Conservation (phyloP, 2,797 vertebrate genomes). For the Danio kyathit region DNA sequence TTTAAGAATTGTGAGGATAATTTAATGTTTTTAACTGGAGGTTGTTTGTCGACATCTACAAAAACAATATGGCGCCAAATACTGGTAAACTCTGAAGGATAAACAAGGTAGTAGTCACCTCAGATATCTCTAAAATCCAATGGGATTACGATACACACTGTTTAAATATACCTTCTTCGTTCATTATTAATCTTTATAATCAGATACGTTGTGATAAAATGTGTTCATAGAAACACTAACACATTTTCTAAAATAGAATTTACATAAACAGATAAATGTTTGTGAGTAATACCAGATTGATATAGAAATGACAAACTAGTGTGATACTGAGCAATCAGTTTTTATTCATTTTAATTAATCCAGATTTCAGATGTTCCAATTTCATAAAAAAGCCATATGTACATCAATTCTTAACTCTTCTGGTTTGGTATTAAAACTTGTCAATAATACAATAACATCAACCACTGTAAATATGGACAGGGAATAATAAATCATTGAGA, state of each 20-base stretch:
- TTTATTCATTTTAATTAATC: conserved; percentile 12
- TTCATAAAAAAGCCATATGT: conserved; percentile 28
- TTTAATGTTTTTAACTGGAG: background rate
- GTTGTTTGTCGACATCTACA: background rate
- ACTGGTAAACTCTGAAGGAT: background rate
- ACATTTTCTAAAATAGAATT: background rate
- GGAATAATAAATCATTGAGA: background rate
- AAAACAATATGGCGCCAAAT: background rate
- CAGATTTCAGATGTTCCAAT: conserved; percentile 35
- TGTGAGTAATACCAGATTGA: background rate
- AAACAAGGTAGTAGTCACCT: background rate
- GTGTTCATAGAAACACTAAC: background rate
- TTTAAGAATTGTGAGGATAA: background rate
- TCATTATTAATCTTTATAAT: background rate
- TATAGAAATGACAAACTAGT: background rate
- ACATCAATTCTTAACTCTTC: conserved; percentile 12
- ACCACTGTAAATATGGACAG: conserved; percentile 14
- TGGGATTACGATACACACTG: background rate
- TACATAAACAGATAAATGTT: background rate
- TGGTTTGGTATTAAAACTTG: conserved; percentile 24
- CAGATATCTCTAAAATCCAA: background rate
- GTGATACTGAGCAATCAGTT: background rate
- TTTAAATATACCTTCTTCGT: background rate
- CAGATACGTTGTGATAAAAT: background rate
- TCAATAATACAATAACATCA: conserved; percentile 7